A percentile compares a stretch with the other conserved stretches of the same genome.
These are phyloP conservation scores for Tetramorium simillimum DNA, from an alignment of 1,140 invertebrate genomes.

Conservation along the genomic window DNA sequence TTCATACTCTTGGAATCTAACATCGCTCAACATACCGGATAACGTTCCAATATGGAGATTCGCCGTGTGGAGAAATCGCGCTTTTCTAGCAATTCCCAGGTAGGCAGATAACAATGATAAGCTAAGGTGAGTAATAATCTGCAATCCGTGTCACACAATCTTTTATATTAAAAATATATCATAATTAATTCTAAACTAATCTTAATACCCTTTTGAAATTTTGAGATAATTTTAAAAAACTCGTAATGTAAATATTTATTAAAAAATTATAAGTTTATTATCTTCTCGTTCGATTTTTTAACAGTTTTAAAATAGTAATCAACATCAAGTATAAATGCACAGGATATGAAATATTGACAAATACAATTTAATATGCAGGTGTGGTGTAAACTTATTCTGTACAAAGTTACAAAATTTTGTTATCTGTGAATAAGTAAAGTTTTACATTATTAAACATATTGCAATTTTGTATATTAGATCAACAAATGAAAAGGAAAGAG, in stretches of 20 bases:
- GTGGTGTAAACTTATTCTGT: not conserved
- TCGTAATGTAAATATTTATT: not conserved
- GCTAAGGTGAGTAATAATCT: not conserved
- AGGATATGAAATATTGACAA: not conserved
- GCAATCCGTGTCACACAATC: not conserved
- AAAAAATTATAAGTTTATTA: not conserved
- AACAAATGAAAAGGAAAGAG: constrained; percentile 15
- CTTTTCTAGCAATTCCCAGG: constrained; percentile 73
- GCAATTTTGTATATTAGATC: not conserved
- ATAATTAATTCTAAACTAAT: not conserved
- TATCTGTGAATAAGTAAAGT: not conserved
- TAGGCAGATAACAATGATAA: constrained; percentile 15
- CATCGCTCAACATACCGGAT: constrained; percentile 57
- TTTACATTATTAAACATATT: constrained; percentile 1
- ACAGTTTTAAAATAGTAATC: not conserved
- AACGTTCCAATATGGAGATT: constrained; percentile 69
- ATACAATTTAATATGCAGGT: not conserved
- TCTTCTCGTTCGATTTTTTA: not conserved
- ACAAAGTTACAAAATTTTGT: not conserved
- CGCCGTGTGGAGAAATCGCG: constrained; percentile 72
- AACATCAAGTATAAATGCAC: not conserved
- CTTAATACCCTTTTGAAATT: not conserved
- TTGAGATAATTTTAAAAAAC: not conserved
- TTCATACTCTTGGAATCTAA: constrained; percentile 64
- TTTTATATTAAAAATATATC: not conserved